Evolutionary conservation across 2,888 invertebrate genomes (phyloP).

Genomic region (Drosophila parthenogenetica): DNA sequence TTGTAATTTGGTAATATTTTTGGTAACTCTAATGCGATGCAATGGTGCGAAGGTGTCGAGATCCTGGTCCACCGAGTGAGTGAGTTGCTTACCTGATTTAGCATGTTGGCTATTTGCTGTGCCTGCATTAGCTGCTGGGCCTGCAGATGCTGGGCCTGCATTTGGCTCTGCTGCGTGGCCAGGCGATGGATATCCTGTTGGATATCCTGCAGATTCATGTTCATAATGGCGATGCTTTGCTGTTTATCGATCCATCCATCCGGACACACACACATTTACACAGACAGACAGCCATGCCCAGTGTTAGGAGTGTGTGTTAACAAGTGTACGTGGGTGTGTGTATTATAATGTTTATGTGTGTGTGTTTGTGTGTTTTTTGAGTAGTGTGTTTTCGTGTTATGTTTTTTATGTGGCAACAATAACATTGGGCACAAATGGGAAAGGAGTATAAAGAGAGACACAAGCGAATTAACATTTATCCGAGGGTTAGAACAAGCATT

Average conservation of each 20-base stretch:
- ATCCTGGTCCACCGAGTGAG: not conserved
- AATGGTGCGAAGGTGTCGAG: constrained; percentile 11
- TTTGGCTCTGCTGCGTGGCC: constrained; percentile 92
- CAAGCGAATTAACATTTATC: constrained; percentile 60
- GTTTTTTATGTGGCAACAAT: constrained; percentile 43
- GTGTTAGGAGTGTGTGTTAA: constrained; percentile 38
- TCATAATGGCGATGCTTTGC: constrained; percentile 88
- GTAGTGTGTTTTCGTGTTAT: constrained; percentile 31
- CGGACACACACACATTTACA: not conserved
- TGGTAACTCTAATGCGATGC: constrained; percentile 16
- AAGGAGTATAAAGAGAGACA: constrained; percentile 35
- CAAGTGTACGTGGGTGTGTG: constrained; percentile 14
- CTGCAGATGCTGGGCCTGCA: constrained; percentile 88
- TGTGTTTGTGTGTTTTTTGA: constrained; percentile 24
- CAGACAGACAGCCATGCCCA: constrained; percentile 17
- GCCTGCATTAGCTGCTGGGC: constrained; percentile 87
- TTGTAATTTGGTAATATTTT: not conserved
- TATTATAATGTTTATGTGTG: constrained; percentile 22
- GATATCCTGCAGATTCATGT: constrained; percentile 96
- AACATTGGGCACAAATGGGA: constrained; percentile 55
- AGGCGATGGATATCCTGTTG: constrained; percentile 97
- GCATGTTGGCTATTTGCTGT: constrained; percentile 86
- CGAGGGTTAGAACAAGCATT: constrained; percentile 49
- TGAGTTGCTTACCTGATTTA: constrained; percentile 82
- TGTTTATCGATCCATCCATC: constrained; percentile 63